Base-by-base conservation (phyloP, 2,888 invertebrate genomes). In the Pristionchus japonicus region DNA sequence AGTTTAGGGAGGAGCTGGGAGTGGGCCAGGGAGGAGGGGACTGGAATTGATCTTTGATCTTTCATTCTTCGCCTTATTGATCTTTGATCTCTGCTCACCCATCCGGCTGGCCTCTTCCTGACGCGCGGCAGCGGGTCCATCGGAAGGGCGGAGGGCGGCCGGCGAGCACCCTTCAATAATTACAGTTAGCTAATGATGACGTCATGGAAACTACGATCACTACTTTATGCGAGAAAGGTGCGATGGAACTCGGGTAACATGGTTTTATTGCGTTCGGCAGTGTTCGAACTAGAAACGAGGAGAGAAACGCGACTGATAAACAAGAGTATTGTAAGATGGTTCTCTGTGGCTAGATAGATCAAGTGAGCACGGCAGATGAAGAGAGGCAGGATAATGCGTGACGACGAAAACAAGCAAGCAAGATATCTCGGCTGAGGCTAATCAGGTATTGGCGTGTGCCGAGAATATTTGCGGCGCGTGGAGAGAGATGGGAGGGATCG, bases 41-140 rank as follows among this genome's bases (percentile, higher is more conserved):
- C 80, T 80, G 49, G 17, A 52, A 52, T 31, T 84, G 61, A 61
- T 84, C 84, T 84, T 84, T 84, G 61, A 84, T 40, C 84, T 61
- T 27, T 61, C 0, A 57, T 6, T 57, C 47, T n/a, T n/a, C n/a
- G n/a, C n/a, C n/a, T n/a, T n/a, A n/a, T n/a, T 84, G 83, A 84
- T 84, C 83, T 84, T 57, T 84, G 83, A 84, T 84, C 83, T 52
- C 80, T n/a, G n/a, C n/a, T 80, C 6, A 82, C 52, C 82, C 11
- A n/a, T 64, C 85, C 61, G 61, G 20, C 40, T 17, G 20, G 31
- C 64, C 64, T 37, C 37, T 43, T 43, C 43, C 13, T n/a, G 85
- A 47, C n/a, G 40, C 85, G 61, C 11, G 57, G 37, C 6, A 23
- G 27, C n/a, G n/a, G 64, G 64, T 85, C 85, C 61, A 64, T 57